Evolutionary conservation across 2,797 vertebrate species (phyloP), one percentile per base, ranked within the genome.

Genomic region (Hippoglossus hippoglossus): DNA sequence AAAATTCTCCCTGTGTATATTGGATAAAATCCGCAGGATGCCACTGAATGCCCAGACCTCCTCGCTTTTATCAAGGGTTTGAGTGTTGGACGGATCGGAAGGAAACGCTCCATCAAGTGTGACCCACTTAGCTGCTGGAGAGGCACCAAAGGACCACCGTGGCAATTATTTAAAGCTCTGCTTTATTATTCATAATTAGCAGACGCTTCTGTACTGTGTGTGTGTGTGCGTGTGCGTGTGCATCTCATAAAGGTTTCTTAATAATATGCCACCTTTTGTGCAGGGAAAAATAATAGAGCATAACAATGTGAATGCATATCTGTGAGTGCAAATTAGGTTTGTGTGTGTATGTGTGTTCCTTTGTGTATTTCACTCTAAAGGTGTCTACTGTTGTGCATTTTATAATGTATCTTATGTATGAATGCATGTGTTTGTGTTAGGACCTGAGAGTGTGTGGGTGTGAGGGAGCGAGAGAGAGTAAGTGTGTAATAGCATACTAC

Each of bases 141-240:
- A 92, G 86, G 83, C 89, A 87, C 89, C 91, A 89, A 80, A 90
- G 83, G 86, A 92, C 81, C 88, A 76, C 79, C 67, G 62, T 83
- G 78, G 86, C 87, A 92, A 92, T 92, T 92, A 93, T 93, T 93
- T 91, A 93, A 90, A 89, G 78, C 73, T 75, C 79, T 65, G 71
- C 85, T 92, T 91, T 87, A 94, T 94, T 92, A 93, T 94, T 93
- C 90, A 94, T 92, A 93, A 94, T 94, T 90, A 92, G 87, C 83
- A 80, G 86, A 85, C 60, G 46, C 65, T 34, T 11, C 36, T 79
- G 70, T 61, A 73, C 15, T 39, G 24, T 22, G 51, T 44, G 61
- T 59, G 62, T 63, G 70, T 69, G 74, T 53, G 51, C 55, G 60
- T 61, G 54, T 22, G 39, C 47, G 31, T 46, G 36, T 39, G 46